Base-by-base conservation (phyloP, 2,888 invertebrate genomes). In the Callosobruchus maculatus region DNA sequence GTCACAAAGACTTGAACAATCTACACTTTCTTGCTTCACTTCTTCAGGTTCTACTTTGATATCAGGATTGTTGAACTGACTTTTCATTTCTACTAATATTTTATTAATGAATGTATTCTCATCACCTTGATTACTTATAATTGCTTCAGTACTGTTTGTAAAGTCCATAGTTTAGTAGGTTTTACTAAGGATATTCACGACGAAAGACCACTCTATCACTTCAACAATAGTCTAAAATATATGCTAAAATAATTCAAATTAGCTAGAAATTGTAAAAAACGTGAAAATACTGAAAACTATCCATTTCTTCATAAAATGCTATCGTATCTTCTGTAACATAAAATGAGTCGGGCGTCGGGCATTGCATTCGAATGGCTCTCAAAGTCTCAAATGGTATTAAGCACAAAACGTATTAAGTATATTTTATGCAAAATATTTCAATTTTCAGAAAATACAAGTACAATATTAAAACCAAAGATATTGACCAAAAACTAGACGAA, bases 21-120 rank as follows among this genome's bases (percentile, higher is more conserved):
- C 75, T 3, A 67, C 72, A 73, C 9, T 73, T 71, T 75, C 69
- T 72, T 77, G 71, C 70, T 78, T 73, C 73, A 75, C 49, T 76
- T 77, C 77, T 72, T 75, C 71, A 71, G 71, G 67, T 74, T 75
- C 74, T 70, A 70, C 26, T 76, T 76, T 72, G 66, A 70, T 71
- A 7, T 90, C 89, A 69, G 81, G 76, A 73, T 81, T 83, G 79
- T 85, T 86, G 76, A 86, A 86, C 72, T 85, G 84, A 73, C 81
- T 83, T 80, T 86, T 86, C 86, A 86, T 86, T 82, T 86, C 84
- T 31, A 83, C 85, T 72, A 86, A 78, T 72, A 86, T 79, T 79
- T 84, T 83, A 74, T 82, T 82, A 74, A 86, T 85, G 77, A 86
- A 83, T 67, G 70, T 78, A 26, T 75, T 72, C 21, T 76, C 78